Percentiles rank a stretch among this genome's conserved stretches.
Conservation (phyloP, 2,113 vertebrate genomes). For the Arenaria interpres region DNA sequence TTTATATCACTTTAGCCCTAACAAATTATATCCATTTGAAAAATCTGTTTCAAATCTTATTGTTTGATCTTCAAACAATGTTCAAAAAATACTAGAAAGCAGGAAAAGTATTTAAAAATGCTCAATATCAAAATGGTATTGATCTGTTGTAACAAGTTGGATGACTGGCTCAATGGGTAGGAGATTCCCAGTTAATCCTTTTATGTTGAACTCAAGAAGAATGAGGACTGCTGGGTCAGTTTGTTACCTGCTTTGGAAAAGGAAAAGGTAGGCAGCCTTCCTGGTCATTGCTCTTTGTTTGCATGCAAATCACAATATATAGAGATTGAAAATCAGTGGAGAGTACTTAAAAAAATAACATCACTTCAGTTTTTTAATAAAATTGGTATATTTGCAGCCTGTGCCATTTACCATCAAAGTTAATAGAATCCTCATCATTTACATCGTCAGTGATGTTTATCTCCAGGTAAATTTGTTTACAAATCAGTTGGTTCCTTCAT, state of each 20-base stretch:
- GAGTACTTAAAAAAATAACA: neutral
- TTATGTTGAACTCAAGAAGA: neutral
- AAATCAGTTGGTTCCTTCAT: neutral
- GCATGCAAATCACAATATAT: neutral
- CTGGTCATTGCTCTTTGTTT: neutral
- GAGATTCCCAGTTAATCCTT: neutral
- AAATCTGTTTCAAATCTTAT: neutral
- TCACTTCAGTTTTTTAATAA: neutral
- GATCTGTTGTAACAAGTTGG: neutral
- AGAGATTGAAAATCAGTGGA: neutral
- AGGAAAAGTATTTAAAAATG: neutral
- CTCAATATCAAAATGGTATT: accelerated
- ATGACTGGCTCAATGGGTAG: neutral
- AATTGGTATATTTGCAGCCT: neutral
- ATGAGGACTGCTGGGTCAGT: neutral
- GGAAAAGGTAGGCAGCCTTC: neutral
- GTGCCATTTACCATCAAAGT: neutral
- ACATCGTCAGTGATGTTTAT: neutral
- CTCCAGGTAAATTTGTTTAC: neutral
- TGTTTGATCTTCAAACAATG: neutral
- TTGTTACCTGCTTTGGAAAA: neutral
- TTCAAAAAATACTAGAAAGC: neutral
- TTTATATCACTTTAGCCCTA: neutral
- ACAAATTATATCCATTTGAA: neutral
- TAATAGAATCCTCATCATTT: neutral